Evolutionary conservation across 2,888 invertebrate species (phyloP).

Genomic region (Cryptocephalus moraei): DNA sequence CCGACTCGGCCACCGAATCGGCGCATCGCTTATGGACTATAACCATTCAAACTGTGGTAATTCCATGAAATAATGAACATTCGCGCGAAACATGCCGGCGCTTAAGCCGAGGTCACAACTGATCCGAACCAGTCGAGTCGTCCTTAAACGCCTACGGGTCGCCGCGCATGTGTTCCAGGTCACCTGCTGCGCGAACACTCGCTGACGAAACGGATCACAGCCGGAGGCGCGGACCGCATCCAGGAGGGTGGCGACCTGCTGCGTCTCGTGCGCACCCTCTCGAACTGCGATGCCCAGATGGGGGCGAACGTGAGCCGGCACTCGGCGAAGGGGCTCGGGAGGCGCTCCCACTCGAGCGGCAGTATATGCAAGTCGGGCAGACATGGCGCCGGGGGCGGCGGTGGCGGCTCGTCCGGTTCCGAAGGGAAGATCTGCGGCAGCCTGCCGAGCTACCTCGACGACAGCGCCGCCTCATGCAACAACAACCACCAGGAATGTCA

Average conservation of each 20-base stretch:
- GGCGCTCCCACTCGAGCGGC: slow-evolving; percentile 63
- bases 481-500: slow-evolving; percentile 31
- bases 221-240: slow-evolving; percentile 9
- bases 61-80: too few species aligned
- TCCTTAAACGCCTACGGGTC: neutral
- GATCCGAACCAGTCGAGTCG: too few species aligned
- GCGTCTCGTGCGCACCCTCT: slow-evolving; percentile 32
- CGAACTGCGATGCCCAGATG: slow-evolving; percentile 40
- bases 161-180: slow-evolving; percentile 16
- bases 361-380: slow-evolving; percentile 53
- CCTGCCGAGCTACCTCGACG: slow-evolving; percentile 57
- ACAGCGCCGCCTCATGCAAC: slow-evolving; percentile 23
- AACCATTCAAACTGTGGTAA: too few species aligned
- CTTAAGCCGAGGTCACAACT: too few species aligned
- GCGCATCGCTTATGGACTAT: too few species aligned
- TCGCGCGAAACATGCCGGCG: too few species aligned
- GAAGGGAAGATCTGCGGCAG: slow-evolving; percentile 44
- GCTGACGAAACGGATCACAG: neutral
- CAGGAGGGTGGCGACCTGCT: slow-evolving; percentile 41
- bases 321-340: slow-evolving; percentile 60
- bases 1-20: too few species aligned
- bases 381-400: slow-evolving; percentile 23
- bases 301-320: slow-evolving; percentile 72
- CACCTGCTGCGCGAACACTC: slow-evolving; percentile 20
- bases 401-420: slow-evolving; percentile 22